Percentiles rank a stretch among this genome's conserved stretches.
These are phyloP conservation scores for Oscarella lobularis DNA, from an alignment of 37 sponge, comb jelly and placozoan species.

Conservation along the genomic window DNA sequence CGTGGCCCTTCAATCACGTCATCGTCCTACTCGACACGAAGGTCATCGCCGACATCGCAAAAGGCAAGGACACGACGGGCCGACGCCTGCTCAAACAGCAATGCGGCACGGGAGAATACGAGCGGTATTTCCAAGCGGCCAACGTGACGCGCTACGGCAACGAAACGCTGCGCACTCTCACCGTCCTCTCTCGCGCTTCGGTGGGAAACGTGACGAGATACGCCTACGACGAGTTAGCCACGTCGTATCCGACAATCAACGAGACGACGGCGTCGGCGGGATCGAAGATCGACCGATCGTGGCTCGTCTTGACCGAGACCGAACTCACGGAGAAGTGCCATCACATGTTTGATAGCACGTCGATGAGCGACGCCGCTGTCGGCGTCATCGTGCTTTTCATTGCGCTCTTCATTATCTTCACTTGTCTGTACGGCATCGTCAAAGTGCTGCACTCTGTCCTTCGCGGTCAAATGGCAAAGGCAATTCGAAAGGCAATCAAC, in stretches of 20 bases:
- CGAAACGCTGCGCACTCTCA: too few species aligned
- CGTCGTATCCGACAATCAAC: too few species aligned
- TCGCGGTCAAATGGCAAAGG: conserved; percentile 20
- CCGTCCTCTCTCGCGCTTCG: too few species aligned
- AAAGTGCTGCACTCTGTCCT: conserved; percentile 20
- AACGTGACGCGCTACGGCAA: too few species aligned
- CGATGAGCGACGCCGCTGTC: conserved; percentile 9
- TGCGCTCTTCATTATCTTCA: conserved; percentile 15
- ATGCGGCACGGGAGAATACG: neutral
- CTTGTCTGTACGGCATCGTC: conserved; percentile 18
- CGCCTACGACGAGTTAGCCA: too few species aligned
- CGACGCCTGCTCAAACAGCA: conserved; percentile 1
- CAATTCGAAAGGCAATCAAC: conserved; percentile 22
- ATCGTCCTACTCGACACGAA: conserved; percentile 15
- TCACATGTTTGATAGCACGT: neutral
- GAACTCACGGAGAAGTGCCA: neutral
- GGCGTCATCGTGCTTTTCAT: conserved; percentile 19
- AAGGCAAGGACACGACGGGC: neutral
- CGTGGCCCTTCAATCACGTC: conserved; percentile 22
- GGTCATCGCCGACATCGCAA: conserved; percentile 20
- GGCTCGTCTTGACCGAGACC: neutral
- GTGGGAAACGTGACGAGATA: too few species aligned
- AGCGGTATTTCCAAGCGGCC: neutral
- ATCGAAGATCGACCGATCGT: too few species aligned
- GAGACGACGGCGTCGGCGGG: too few species aligned